Evolutionary conservation across 2,797 vertebrate species (phyloP).

Genomic region (Poeciliopsis paucimaculata): DNA sequence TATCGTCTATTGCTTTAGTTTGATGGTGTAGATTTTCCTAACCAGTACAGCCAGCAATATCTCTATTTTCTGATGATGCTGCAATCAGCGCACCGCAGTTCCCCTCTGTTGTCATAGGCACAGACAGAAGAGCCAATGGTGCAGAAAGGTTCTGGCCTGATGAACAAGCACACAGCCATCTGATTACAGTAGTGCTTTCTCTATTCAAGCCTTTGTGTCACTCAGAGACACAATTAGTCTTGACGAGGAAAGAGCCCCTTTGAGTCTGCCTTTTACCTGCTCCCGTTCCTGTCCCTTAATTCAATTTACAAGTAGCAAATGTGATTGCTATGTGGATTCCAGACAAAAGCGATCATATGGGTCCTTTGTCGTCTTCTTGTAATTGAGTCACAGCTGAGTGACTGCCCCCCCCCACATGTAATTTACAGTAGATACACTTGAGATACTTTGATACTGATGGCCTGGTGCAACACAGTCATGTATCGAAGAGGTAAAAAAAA

Average conservation of each 20-base stretch:
- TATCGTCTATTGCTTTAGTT: conserved; percentile 13
- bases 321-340: conserved; percentile 72
- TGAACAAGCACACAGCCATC: conserved; percentile 70
- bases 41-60: conserved; percentile 31
- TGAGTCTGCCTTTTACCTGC: conserved; percentile 71
- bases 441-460: conserved; percentile 36
- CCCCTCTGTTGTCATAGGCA: conserved; percentile 47
- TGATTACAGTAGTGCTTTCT: conserved; percentile 64
- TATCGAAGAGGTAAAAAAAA: conserved; percentile 12
- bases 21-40: conserved; percentile 14
- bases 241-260: conserved; percentile 68
- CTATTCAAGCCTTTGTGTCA: conserved; percentile 68
- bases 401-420: conserved; percentile 45
- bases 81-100: conserved; percentile 49
- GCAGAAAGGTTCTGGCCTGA: conserved; percentile 70
- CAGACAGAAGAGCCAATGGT: conserved; percentile 55
- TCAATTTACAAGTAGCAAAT: conserved; percentile 72
- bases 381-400: conserved; percentile 73
- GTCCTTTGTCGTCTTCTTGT: conserved; percentile 73
- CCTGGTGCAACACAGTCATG: conserved; percentile 19
- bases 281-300: conserved; percentile 67
- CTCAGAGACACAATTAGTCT: conserved; percentile 74
- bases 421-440: conserved; percentile 53
- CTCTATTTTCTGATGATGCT: conserved; percentile 34
- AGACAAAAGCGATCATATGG: conserved; percentile 61